Conservation (phyloP, 2,113 vertebrate species). For the Saimiri boliviensis region DNA sequence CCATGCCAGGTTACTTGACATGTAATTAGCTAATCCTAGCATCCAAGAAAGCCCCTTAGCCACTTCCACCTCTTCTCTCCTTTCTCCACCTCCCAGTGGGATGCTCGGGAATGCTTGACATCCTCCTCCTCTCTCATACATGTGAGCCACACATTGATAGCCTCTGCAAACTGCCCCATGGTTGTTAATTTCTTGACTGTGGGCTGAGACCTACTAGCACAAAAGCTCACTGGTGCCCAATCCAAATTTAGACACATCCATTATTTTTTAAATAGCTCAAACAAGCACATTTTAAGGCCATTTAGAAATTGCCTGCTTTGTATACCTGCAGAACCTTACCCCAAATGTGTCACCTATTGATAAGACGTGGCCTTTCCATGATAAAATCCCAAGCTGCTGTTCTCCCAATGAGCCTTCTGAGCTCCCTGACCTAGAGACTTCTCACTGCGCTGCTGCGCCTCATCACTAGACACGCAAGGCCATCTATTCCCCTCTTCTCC, state of each 20-base stretch:
- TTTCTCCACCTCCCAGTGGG: neutral
- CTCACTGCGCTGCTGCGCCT: fast-evolving
- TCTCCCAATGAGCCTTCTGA: neutral
- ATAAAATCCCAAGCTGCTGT: neutral
- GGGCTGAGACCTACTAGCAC: neutral
- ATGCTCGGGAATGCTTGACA: neutral
- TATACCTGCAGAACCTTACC: neutral
- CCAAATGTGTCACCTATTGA: neutral
- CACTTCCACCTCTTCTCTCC: neutral
- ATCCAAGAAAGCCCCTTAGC: neutral
- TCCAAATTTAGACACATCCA: neutral
- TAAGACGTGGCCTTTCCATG: neutral
- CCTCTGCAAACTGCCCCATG: neutral
- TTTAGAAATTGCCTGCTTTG: neutral
- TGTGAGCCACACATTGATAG: neutral
- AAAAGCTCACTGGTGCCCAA: neutral
- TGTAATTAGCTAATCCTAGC: neutral
- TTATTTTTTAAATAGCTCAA: neutral
- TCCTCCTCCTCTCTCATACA: fast-evolving
- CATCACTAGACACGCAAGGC: fast-evolving
- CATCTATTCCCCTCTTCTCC: neutral
- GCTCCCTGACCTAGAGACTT: neutral
- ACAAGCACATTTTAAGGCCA: neutral
- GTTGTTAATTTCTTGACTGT: neutral
- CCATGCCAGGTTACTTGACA: neutral